Conservation (phyloP, 2,888 invertebrate species). For the Dryococelus australis region DNA sequence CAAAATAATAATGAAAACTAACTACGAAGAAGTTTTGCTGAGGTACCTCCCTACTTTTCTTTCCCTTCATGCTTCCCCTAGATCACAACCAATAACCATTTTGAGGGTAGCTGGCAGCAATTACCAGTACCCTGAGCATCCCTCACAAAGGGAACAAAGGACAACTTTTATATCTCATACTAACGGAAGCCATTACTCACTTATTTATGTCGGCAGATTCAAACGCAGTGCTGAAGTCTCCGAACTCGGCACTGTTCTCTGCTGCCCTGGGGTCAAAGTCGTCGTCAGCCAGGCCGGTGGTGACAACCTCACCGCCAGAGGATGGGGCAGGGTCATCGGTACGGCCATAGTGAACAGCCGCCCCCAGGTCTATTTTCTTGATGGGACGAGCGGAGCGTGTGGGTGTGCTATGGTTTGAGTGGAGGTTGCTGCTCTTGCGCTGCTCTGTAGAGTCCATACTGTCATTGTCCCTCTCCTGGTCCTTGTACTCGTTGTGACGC, state of each 20-base stretch:
- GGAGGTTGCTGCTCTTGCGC: constrained; percentile 50
- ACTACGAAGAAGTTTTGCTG: too few species aligned
- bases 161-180: too few species aligned
- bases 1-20: too few species aligned
- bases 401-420: constrained; percentile 61
- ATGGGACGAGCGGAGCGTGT: constrained; percentile 56
- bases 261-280: constrained; percentile 56
- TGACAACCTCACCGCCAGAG: background rate
- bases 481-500: constrained; percentile 59
- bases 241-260: constrained; percentile 67
- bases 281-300: constrained; percentile 47
- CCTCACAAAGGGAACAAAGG: too few species aligned
- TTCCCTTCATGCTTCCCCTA: too few species aligned
- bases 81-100: too few species aligned
- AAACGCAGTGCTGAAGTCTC: constrained; percentile 80
- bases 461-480: constrained; percentile 59
- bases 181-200: background rate
- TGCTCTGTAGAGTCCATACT: constrained; percentile 53
- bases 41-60: too few species aligned
- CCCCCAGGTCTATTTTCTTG: constrained; percentile 70
- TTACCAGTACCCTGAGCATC: too few species aligned
- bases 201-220: constrained; percentile 45
- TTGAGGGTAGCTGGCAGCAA: too few species aligned
- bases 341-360: constrained; percentile 72
- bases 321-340: background rate